A percentile compares a stretch with the other conserved stretches of the same genome.
phyloP scores from a whole-genome alignment of 2,797 vertebrate species.

The Vultur gryphus region DNA sequence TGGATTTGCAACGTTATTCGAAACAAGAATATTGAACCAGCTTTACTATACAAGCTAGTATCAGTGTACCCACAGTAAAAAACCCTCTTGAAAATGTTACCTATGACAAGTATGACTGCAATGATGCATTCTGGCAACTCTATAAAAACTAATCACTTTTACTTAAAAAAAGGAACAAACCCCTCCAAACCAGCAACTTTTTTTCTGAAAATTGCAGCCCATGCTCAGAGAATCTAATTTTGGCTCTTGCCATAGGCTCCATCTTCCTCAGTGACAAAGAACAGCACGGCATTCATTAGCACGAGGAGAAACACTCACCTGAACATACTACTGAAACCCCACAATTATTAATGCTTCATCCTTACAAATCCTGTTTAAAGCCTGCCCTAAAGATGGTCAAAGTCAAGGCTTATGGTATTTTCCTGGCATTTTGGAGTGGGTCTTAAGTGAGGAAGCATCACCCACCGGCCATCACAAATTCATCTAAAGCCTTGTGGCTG shows the following conservation, averaged over 20 bases:
- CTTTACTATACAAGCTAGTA: background rate
- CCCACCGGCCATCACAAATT: background rate
- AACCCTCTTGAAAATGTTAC: background rate
- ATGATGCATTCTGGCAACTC: background rate
- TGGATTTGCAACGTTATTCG: background rate
- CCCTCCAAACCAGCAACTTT: background rate
- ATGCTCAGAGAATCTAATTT: background rate
- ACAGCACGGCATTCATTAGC: background rate
- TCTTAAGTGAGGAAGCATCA: background rate
- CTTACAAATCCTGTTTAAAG: background rate
- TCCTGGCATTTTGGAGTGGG: background rate
- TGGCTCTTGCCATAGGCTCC: background rate
- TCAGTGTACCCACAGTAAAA: background rate
- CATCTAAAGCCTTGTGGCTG: background rate
- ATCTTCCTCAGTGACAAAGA: background rate
- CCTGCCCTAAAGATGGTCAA: background rate
- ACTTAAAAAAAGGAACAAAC: background rate
- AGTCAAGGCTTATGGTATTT: background rate
- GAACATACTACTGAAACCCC: background rate
- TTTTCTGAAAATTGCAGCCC: background rate
- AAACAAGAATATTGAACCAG: background rate
- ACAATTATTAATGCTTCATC: background rate
- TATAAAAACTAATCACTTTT: background rate
- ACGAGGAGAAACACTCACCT: background rate
- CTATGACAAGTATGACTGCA: background rate